Evolutionary conservation across 2,888 invertebrate species (phyloP), one percentile per base, ranked within the genome.

Genomic region (Frankliniella fusca): DNA sequence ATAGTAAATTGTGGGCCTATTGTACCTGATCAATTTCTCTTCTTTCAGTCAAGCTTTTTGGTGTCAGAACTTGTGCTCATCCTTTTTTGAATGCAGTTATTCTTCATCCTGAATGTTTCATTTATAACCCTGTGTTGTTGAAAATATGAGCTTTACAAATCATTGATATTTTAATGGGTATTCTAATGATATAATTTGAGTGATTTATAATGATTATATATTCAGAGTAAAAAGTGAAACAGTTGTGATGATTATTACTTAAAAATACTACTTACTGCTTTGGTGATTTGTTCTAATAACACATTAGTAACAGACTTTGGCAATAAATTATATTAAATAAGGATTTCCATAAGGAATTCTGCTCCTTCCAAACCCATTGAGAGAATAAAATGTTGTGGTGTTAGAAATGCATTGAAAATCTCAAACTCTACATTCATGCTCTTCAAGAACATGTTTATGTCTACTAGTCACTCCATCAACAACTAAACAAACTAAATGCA

Each of bases 291-390:
- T 76, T 23, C 70, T 76, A 27, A 76, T 76, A 76, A 27, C 12
- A 27, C 27, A 76, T 76, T 76, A 27, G 70, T 76, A 76, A 76
- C 23, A 76, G 27, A 76, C 70, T 76, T 12, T 76, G n/a, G 61
- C 27, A 76, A 76, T 76, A 76, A 76, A 76, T 76, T 76, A 76
- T 23, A 27, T n/a, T 76, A 23, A 27, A 27, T 27, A 23, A 76
- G 27, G 20, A 15, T 8, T 12, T 76, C 70, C n/a, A n/a, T n/a
- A n/a, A n/a, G n/a, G n/a, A n/a, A n/a, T 27, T 76, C 23, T 76
- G 23, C 10, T 38, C 5, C 38, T 38, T 38, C 3, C 2, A 38
- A 38, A 38, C 38, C 38, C 5, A 38, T 3, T 38, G 38, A 38
- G 38, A 38, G 38, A 38, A 38, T 38, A 38, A 2, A 38, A 27